A percentile compares a stretch with the other conserved stretches of the same genome.
Evolutionary conservation across 2,797 vertebrate genomes (phyloP).

Genomic region (Myripristis jacobus): DNA sequence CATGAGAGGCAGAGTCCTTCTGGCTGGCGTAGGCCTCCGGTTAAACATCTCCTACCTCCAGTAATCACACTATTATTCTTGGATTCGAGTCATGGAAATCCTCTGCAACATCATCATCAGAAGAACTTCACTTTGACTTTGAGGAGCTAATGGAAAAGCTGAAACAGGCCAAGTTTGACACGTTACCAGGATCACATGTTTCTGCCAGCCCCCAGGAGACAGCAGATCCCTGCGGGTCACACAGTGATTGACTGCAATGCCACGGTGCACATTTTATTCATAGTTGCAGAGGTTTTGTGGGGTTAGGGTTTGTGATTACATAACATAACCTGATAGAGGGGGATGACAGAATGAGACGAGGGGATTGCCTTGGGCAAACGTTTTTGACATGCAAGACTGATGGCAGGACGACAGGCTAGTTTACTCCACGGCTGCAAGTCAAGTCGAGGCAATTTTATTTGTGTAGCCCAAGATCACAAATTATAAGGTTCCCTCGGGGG

Average conservation of each 20-base stretch:
- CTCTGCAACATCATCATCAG: background rate
- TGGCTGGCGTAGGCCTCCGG: background rate
- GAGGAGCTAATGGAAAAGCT: background rate
- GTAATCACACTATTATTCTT: constrained; percentile 27
- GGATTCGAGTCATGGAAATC: constrained; percentile 8
- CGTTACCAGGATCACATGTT: constrained; percentile 30
- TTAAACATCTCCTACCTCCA: constrained; percentile 29
- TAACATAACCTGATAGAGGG: constrained; percentile 17
- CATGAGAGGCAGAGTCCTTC: constrained; percentile 14
- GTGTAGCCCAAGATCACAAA: too few species aligned
- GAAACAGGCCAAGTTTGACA: background rate
- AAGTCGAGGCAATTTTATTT: too few species aligned
- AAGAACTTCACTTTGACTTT: too few species aligned
- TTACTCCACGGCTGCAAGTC: too few species aligned
- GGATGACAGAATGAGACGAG: background rate
- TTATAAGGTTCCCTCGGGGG: too few species aligned
- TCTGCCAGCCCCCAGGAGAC: constrained; percentile 6
- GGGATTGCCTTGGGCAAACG: background rate
- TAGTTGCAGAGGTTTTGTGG: constrained; percentile 11
- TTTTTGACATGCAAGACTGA: background rate
- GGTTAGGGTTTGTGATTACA: constrained; percentile 39
- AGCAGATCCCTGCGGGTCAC: constrained; percentile 20
- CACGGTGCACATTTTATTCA: constrained; percentile 28
- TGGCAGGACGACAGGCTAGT: too few species aligned
- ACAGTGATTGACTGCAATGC: constrained; percentile 35